Percentiles rank a stretch among this genome's conserved stretches.
Evolutionary conservation across 2,888 invertebrate genomes (phyloP).

Genomic region (Folsomia manolachei): DNA sequence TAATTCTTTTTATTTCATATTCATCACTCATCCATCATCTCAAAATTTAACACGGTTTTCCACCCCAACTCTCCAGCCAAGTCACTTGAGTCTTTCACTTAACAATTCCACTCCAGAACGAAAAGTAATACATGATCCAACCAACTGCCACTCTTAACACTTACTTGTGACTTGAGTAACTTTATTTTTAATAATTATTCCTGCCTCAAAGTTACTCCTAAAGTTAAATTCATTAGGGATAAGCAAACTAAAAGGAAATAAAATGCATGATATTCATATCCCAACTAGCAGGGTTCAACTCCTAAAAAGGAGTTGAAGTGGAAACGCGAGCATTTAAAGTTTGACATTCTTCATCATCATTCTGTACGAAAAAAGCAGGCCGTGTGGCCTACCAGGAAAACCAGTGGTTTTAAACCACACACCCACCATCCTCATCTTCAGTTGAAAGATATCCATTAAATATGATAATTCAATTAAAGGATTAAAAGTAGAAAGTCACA

Average conservation of each 20-base stretch:
- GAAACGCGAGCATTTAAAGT: neutral
- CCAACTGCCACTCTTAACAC: neutral
- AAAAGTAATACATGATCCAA: no score
- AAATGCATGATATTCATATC: no score
- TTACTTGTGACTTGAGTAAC: constrained; percentile 2
- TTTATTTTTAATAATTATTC: neutral
- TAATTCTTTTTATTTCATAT: no score
- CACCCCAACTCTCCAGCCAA: neutral
- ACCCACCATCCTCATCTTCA: neutral
- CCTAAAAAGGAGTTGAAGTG: neutral
- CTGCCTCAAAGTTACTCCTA: neutral
- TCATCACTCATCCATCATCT: neutral
- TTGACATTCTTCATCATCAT: neutral
- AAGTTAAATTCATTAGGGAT: neutral
- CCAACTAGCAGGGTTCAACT: neutral
- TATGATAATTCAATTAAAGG: constrained; percentile 18
- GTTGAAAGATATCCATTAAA: constrained; percentile 11
- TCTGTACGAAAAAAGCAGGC: neutral
- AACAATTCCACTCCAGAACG: no score
- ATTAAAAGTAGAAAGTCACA: neutral
- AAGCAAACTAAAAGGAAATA: neutral
- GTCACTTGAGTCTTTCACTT: no score
- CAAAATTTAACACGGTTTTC: neutral
- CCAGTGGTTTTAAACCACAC: neutral
- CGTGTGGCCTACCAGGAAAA: neutral